These are phyloP conservation scores for Exaiptasia diaphana DNA, from an alignment of 64 coral and sea anemone species.

Conservation along the genomic window DNA sequence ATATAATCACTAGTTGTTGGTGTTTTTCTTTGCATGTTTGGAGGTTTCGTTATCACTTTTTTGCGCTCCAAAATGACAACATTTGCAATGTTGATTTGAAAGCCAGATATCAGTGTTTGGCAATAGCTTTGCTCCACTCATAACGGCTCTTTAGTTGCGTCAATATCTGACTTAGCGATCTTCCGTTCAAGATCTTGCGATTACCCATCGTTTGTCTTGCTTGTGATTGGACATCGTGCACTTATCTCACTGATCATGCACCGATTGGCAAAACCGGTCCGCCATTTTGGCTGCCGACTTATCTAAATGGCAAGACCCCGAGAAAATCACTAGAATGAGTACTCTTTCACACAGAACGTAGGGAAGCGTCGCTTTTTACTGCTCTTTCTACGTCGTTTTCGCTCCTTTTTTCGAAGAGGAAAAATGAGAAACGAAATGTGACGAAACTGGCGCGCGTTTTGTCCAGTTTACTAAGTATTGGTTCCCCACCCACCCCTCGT, in stretches of 20 bases:
- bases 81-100: not conserved
- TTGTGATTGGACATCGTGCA: not conserved
- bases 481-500: not conserved
- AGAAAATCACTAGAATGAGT: not conserved
- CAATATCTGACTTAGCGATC: conserved; percentile 1
- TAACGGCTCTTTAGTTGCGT: conserved; percentile 7
- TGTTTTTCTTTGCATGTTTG: not conserved
- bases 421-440: not conserved
- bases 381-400: not conserved
- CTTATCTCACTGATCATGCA: not conserved
- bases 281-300: conserved; percentile 21
- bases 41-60: not conserved
- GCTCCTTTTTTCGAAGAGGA: not conserved
- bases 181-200: conserved; percentile 7
- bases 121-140: not conserved
- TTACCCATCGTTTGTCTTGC: conserved; percentile 5
- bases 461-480: too few relatives aligned
- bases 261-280: conserved; percentile 1
- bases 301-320: conserved; percentile 1
- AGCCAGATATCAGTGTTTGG: not conserved
- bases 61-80: not conserved
- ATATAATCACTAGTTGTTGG: not conserved
- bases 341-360: not conserved
- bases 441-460: not conserved
- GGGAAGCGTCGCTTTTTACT: not conserved